A percentile compares a stretch with the other conserved stretches of the same genome.
Conservation (phyloP, 2,888 invertebrate genomes). For the Melangyna quadrimaculata region DNA sequence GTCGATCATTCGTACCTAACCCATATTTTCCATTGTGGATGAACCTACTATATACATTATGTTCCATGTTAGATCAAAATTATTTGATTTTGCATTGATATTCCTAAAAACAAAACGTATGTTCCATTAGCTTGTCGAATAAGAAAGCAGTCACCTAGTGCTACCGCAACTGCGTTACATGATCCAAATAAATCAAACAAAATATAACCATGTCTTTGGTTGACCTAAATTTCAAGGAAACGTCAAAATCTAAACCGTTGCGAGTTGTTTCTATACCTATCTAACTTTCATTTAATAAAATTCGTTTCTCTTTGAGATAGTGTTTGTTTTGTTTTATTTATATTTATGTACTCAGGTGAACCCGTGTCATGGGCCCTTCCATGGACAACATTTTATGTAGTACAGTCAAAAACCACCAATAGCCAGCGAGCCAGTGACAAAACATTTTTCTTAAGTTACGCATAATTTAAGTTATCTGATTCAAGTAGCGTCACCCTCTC, state of each 20-base stretch:
- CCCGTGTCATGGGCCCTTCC: background rate
- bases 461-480: constrained; percentile 68
- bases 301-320: background rate
- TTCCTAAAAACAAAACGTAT: background rate
- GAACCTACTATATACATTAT: too few species aligned
- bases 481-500: constrained; percentile 61
- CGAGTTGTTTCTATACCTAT: too few species aligned
- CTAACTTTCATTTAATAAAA: background rate
- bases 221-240: constrained; percentile 27
- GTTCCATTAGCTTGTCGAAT: background rate
- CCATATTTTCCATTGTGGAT: too few species aligned
- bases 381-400: background rate
- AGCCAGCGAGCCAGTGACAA: constrained; percentile 5
- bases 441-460: constrained; percentile 54
- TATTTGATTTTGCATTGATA: background rate
- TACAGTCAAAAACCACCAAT: constrained; percentile 26
- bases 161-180: background rate
- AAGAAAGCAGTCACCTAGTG: background rate
- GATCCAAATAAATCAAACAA: background rate
- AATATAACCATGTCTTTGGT: background rate
- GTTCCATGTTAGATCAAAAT: too few species aligned
- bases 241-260: background rate
- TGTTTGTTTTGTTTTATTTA: background rate
- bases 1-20: too few species aligned
- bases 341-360: background rate